phyloP scores from a whole-genome alignment of 2,113 vertebrate species.

The Eclectus roratus region DNA sequence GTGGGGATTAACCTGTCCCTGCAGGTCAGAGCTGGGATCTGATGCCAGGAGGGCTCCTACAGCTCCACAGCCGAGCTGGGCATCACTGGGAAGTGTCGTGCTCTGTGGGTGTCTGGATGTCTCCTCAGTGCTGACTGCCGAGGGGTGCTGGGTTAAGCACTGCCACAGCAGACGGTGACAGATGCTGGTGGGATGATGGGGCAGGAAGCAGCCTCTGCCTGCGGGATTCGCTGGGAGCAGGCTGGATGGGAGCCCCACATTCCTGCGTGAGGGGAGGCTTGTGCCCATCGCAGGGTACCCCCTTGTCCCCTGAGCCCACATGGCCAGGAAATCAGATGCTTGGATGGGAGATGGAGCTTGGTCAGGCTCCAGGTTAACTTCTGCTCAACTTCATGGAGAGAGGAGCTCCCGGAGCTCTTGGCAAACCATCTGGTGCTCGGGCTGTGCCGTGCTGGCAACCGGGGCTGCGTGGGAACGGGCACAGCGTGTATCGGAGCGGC shows the following conservation, averaged over 20 bases:
- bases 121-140: neutral
- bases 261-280: rapidly evolving
- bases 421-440: conserved; percentile 4
- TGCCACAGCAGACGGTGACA: neutral
- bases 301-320: rapidly evolving
- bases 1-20: rapidly evolving
- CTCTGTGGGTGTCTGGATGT: rapidly evolving
- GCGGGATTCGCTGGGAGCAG: rapidly evolving
- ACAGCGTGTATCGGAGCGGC: neutral
- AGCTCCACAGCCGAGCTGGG: neutral
- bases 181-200: conserved; percentile 34
- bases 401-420: neutral
- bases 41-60: neutral
- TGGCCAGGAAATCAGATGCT: neutral
- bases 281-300: neutral
- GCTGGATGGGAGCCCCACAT: neutral
- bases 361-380: neutral
- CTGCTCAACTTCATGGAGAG: neutral
- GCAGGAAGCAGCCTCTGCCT: neutral
- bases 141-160: neutral
- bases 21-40: rapidly evolving
- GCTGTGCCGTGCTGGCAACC: neutral
- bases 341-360: neutral
- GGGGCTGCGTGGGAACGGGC: conserved; percentile 45
- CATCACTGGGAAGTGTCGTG: rapidly evolving